Percentiles rank a stretch among this genome's conserved stretches.
These are phyloP conservation scores for Fratercula arctica DNA, from an alignment of 2,797 vertebrate genomes.

Conservation along the genomic window DNA sequence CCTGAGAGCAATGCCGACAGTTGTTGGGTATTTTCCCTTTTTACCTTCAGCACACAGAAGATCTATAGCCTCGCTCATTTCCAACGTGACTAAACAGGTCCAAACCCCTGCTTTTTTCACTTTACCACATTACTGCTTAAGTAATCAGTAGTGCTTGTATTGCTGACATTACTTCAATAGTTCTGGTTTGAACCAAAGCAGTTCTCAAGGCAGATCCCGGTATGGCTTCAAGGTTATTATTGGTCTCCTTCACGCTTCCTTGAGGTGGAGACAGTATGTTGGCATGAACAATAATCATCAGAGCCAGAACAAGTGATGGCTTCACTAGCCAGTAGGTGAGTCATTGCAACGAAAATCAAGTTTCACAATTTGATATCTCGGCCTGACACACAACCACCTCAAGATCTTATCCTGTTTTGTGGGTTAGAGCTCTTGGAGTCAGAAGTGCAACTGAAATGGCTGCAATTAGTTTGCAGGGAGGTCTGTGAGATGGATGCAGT, in stretches of 20 bases:
- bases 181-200: neutral
- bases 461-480: neutral
- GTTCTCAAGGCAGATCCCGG: neutral
- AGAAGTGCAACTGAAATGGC: slow-evolving; percentile 14
- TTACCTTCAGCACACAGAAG: neutral
- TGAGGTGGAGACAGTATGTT: neutral
- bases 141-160: neutral
- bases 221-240: neutral
- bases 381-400: slow-evolving; percentile 2
- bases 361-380: slow-evolving; percentile 5
- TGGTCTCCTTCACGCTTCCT: slow-evolving; percentile 14
- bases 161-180: neutral
- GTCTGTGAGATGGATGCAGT: neutral
- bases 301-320: neutral
- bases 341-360: slow-evolving; percentile 39
- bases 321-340: neutral
- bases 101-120: neutral
- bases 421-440: slow-evolving; percentile 39
- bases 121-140: neutral
- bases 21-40: neutral
- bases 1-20: neutral
- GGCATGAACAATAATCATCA: neutral
- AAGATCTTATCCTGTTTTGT: slow-evolving; percentile 63
- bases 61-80: neutral
- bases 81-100: neutral